These are phyloP conservation scores for Anadara kagoshimensis DNA, from an alignment of 1,140 invertebrate species.

Conservation along the genomic window DNA sequence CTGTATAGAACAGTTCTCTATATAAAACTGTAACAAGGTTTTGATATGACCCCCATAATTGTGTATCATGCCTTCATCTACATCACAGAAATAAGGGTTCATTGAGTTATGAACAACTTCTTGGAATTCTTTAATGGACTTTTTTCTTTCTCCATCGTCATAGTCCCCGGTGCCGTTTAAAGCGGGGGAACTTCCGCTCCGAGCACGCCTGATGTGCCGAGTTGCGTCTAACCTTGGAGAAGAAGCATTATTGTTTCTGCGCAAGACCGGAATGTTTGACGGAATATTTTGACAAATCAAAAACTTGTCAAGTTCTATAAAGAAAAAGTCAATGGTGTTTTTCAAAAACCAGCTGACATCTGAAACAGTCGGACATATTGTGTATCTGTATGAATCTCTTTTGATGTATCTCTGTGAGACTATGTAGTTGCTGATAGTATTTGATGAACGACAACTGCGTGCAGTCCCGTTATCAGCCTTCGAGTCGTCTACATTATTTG, in stretches of 20 bases:
- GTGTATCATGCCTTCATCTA: slow-evolving; percentile 18
- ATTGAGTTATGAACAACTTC: slow-evolving; percentile 16
- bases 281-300: slow-evolving; percentile 1
- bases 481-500: no score
- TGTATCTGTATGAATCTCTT: no score
- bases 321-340: slow-evolving; percentile 24
- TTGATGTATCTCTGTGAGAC: no score
- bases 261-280: no score
- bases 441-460: no score
- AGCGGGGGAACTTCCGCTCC: slow-evolving; percentile 22
- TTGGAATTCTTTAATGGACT: slow-evolving; percentile 29
- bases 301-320: slow-evolving; percentile 30
- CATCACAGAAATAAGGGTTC: neutral
- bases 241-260: slow-evolving; percentile 1
- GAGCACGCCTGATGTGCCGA: slow-evolving; percentile 7
- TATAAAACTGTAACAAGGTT: slow-evolving; percentile 48
- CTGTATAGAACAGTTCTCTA: slow-evolving; percentile 46
- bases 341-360: slow-evolving; percentile 3
- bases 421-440: no score
- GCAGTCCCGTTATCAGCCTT: no score
- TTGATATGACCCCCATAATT: neutral
- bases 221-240: neutral
- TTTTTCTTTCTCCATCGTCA: slow-evolving; percentile 6
- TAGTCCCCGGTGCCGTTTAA: slow-evolving; percentile 2
- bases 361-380: no score